A percentile compares a stretch with the other conserved stretches of the same genome.
Conservation (phyloP, 2,888 invertebrate species). For the Aleiodes alternator region DNA sequence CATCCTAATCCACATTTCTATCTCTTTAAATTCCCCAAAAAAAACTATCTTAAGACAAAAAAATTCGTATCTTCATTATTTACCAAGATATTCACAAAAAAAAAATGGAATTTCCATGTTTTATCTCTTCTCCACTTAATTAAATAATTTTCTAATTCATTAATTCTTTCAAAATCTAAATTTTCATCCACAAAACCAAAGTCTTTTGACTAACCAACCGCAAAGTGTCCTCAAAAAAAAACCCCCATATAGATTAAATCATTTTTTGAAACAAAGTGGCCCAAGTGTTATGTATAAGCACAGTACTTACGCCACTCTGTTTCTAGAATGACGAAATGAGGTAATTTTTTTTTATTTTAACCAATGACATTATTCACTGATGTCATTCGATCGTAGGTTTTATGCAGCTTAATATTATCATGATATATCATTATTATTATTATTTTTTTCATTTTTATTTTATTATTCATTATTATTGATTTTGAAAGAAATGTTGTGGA, state of each 20-base stretch:
- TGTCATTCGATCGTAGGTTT: too few species aligned
- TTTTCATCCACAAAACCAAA: conserved; percentile 4
- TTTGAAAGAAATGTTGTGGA: too few species aligned
- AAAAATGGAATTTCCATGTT: background rate
- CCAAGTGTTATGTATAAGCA: too few species aligned
- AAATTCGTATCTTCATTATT: background rate
- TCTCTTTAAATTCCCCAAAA: too few species aligned
- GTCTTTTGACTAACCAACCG: conserved; percentile 25
- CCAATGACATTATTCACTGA: too few species aligned
- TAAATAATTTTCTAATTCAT: background rate
- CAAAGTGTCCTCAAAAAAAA: conserved; percentile 28
- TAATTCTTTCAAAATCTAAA: background rate
- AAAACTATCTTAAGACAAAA: background rate
- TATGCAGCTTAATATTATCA: too few species aligned
- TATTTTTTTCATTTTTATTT: conserved; percentile 8
- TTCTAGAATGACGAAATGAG: too few species aligned
- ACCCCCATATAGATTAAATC: background rate
- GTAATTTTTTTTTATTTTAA: too few species aligned
- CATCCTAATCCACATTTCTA: background rate
- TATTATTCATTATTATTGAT: background rate
- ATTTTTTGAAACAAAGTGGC: background rate
- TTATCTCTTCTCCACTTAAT: too few species aligned
- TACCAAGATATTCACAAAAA: background rate
- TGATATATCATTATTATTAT: background rate
- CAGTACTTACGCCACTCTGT: too few species aligned